These are phyloP conservation scores for Macrotrachela quadricornifera DNA, from an alignment of 1,140 invertebrate species.

Conservation along the genomic window DNA sequence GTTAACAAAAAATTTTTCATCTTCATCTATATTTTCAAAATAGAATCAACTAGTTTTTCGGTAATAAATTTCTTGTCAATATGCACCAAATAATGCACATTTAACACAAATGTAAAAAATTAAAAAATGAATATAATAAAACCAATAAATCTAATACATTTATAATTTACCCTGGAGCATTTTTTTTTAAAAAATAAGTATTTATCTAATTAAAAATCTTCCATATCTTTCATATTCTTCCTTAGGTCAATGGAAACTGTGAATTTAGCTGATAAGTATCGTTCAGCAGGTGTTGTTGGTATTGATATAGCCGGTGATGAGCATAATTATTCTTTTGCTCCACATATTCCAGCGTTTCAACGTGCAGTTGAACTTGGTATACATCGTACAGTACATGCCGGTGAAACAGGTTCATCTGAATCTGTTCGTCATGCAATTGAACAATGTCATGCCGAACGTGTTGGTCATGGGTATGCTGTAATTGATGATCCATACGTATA, in stretches of 20 bases:
- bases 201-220: too few relatives aligned
- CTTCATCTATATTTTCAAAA: too few relatives aligned
- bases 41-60: too few relatives aligned
- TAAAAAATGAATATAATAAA: too few relatives aligned
- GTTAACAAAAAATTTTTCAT: too few relatives aligned
- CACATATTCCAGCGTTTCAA: slow-evolving; percentile 7
- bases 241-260: slow-evolving; percentile 32
- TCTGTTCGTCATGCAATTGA: slow-evolving; percentile 34
- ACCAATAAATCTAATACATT: too few relatives aligned
- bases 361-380: slow-evolving; percentile 24
- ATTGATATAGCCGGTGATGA: slow-evolving; percentile 41
- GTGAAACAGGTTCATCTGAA: slow-evolving; percentile 33
- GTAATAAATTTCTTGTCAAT: too few relatives aligned
- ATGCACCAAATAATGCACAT: too few relatives aligned
- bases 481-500: slow-evolving; percentile 34
- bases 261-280: slow-evolving; percentile 31
- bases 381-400: slow-evolving; percentile 39
- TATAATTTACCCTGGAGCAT: too few relatives aligned
- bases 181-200: too few relatives aligned
- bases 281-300: slow-evolving; percentile 35
- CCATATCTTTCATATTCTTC: too few relatives aligned
- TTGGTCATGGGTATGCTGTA: slow-evolving; percentile 41
- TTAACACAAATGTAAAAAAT: too few relatives aligned
- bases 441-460: slow-evolving; percentile 33
- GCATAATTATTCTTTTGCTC: not conserved